These are phyloP conservation scores for Glareola pratincola DNA, from an alignment of 2,113 vertebrate genomes.

Conservation along the genomic window DNA sequence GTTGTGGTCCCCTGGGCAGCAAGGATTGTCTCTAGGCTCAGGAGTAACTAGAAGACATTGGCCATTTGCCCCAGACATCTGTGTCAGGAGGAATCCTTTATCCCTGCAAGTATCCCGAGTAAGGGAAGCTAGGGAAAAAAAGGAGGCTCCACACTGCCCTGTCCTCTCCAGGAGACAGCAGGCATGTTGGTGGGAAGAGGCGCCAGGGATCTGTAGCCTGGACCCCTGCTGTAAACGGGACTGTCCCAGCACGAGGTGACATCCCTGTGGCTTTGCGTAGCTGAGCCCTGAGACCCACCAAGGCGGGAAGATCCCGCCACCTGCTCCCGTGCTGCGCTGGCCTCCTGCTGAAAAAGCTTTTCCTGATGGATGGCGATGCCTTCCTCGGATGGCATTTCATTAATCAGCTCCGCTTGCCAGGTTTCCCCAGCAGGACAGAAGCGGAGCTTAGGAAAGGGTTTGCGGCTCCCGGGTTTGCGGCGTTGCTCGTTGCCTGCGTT, in stretches of 20 bases:
- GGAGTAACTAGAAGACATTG: not conserved
- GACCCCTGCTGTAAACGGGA: not conserved
- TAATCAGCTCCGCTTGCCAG: not conserved
- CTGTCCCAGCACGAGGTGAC: not conserved
- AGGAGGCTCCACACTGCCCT: not conserved
- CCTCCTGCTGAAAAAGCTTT: not conserved
- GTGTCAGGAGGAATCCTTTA: not conserved
- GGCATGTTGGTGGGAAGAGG: not conserved
- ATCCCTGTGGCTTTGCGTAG: not conserved
- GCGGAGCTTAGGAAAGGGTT: not conserved
- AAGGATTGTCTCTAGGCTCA: not conserved
- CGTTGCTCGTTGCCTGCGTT: rapidly evolving
- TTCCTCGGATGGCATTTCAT: not conserved
- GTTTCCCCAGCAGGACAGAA: not conserved
- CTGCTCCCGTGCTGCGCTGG: not conserved
- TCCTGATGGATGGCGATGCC: not conserved
- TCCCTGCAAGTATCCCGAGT: not conserved
- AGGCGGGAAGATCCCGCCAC: not conserved
- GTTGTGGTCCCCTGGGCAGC: not conserved
- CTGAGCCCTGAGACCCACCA: not conserved
- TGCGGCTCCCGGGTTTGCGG: rapidly evolving
- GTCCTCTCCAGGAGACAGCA: not conserved
- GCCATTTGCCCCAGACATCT: not conserved
- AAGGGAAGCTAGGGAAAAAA: not conserved
- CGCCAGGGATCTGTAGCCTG: not conserved